phyloP scores from a whole-genome alignment of 1,140 invertebrate genomes.

The Drosophila suzukii region DNA sequence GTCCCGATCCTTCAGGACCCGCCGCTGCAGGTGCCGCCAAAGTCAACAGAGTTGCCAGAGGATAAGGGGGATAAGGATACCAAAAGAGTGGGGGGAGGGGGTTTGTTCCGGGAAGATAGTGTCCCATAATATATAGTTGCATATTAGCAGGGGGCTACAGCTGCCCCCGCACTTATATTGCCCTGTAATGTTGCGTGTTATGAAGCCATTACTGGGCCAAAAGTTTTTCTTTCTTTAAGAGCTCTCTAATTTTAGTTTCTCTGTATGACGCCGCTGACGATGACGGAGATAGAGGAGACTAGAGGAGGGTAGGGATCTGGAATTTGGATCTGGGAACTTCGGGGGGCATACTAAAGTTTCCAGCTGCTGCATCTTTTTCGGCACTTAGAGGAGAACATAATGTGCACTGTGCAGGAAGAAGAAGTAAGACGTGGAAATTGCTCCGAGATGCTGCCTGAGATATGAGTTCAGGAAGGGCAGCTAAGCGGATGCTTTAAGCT shows the following conservation, averaged over 20 bases:
- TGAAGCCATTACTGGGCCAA: slow-evolving; percentile 78
- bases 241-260: slow-evolving; percentile 57
- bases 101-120: slow-evolving; percentile 13
- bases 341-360: slow-evolving; percentile 15
- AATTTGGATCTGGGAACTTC: not conserved
- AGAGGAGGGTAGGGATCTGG: not conserved
- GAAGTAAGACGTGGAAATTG: slow-evolving; percentile 37
- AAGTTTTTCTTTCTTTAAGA: slow-evolving; percentile 76
- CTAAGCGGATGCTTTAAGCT: slow-evolving; percentile 1
- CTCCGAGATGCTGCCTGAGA: slow-evolving; percentile 35
- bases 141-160: slow-evolving; percentile 63
- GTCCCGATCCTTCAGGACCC: slow-evolving; percentile 16
- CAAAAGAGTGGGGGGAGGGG: not conserved
- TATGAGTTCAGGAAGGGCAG: slow-evolving; percentile 36
- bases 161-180: slow-evolving; percentile 61
- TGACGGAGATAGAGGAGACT: slow-evolving; percentile 17
- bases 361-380: slow-evolving; percentile 50
- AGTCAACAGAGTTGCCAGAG: slow-evolving; percentile 49
- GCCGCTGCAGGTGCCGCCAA: slow-evolving; percentile 65
- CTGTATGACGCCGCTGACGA: slow-evolving; percentile 40
- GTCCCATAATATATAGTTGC: slow-evolving; percentile 77
- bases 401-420: slow-evolving; percentile 26
- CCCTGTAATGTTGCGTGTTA: slow-evolving; percentile 80
- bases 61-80: not conserved
- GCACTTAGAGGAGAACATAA: slow-evolving; percentile 50